Conservation (phyloP, 2,113 vertebrate genomes). For the Ameiurus melas region DNA sequence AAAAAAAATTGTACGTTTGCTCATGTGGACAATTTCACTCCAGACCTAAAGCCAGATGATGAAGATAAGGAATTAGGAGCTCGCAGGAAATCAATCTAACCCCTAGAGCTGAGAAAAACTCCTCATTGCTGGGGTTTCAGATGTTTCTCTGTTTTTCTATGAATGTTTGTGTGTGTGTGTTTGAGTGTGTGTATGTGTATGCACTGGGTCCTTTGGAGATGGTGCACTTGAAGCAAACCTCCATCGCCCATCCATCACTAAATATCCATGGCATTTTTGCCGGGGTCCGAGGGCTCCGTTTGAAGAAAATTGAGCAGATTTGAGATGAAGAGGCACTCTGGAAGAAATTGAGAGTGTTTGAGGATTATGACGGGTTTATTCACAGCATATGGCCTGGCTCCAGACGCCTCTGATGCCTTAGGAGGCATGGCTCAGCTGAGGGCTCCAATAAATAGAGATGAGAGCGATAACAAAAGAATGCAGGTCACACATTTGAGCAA, state of each 20-base stretch:
- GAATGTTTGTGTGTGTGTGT: neutral
- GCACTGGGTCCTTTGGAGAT: conserved; percentile 4
- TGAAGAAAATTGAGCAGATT: conserved; percentile 58
- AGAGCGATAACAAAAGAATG: conserved; percentile 43
- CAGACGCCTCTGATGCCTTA: conserved; percentile 51
- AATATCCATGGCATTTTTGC: conserved; percentile 49
- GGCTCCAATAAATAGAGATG: conserved; percentile 53
- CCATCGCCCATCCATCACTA: conserved; percentile 40
- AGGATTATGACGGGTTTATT: conserved; percentile 59
- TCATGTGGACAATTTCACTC: neutral
- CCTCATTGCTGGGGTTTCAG: conserved; percentile 27
- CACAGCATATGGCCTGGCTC: conserved; percentile 41
- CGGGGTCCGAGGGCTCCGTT: conserved; percentile 39
- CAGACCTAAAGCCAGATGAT: neutral
- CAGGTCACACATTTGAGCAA: conserved; percentile 12
- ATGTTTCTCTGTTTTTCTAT: neutral
- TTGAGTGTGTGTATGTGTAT: neutral
- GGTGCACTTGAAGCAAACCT: conserved; percentile 38
- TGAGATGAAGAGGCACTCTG: conserved; percentile 51
- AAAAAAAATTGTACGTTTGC: neutral
- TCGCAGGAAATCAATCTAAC: conserved; percentile 32
- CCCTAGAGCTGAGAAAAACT: conserved; percentile 32
- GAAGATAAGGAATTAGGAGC: conserved; percentile 41
- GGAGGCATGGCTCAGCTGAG: conserved; percentile 48
- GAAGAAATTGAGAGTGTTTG: conserved; percentile 59